phyloP scores from a whole-genome alignment of 1,140 invertebrate genomes.

The Ceratina australensis region DNA sequence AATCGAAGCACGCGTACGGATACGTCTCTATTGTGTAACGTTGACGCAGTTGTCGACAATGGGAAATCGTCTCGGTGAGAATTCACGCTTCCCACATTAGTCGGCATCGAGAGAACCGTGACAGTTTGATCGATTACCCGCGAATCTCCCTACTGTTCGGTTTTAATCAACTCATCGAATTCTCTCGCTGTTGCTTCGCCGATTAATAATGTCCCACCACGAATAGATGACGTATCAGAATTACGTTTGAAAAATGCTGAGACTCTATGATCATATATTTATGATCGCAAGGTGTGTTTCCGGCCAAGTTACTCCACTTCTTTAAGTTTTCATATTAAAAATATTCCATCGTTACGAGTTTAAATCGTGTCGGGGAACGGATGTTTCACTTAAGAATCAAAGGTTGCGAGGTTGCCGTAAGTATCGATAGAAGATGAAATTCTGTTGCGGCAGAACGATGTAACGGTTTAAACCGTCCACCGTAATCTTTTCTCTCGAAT shows the following conservation, averaged over 20 bases:
- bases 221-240: not conserved
- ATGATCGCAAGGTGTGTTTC: not conserved
- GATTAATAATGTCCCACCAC: not conserved
- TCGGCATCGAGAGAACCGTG: conserved; percentile 27
- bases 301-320: too few species aligned
- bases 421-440: conserved; percentile 51
- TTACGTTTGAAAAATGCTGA: not conserved
- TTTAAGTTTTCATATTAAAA: not conserved
- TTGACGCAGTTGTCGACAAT: conserved; percentile 41
- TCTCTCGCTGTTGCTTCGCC: not conserved
- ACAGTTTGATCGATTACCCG: conserved; percentile 35
- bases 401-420: not conserved
- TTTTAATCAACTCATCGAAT: conserved; percentile 1
- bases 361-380: not conserved
- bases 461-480: conserved; percentile 67
- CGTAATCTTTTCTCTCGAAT: conserved; percentile 54
- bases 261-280: too few species aligned
- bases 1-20: conserved; percentile 69
- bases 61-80: conserved; percentile 46
- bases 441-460: conserved; percentile 51
- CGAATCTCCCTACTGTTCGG: not conserved
- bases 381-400: conserved; percentile 1
- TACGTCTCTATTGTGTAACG: conserved; percentile 48
- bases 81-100: conserved; percentile 53
- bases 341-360: conserved; percentile 16